phyloP scores from a whole-genome alignment of 2,113 vertebrate genomes.

The Trogon melanurus region DNA sequence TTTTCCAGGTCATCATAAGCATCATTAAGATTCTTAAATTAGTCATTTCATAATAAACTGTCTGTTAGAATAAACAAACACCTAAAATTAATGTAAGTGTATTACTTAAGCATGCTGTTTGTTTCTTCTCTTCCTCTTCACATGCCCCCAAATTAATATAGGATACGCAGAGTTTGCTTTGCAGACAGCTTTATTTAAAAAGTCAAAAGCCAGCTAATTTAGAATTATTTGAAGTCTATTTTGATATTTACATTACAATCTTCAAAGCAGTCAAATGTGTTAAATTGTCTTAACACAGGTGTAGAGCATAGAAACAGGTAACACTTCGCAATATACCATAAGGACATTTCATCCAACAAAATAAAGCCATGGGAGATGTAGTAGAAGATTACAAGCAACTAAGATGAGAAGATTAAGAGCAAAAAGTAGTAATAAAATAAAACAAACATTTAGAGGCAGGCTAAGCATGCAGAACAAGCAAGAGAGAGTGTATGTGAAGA shows the following conservation, averaged over 20 bases:
- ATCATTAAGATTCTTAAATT: neutral
- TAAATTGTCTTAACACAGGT: constrained; percentile 6
- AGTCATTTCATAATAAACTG: neutral
- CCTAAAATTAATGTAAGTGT: neutral
- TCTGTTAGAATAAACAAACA: neutral
- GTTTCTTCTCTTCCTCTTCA: neutral
- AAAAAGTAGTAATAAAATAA: constrained; percentile 76
- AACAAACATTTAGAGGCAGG: constrained; percentile 79
- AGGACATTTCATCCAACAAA: constrained; percentile 62
- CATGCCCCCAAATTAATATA: neutral
- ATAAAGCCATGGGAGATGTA: constrained; percentile 59
- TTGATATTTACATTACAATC: constrained; percentile 7
- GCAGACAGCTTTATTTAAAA: neutral
- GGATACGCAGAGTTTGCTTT: neutral
- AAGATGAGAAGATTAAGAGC: constrained; percentile 73
- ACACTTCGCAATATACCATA: constrained; percentile 25
- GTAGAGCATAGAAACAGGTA: constrained; percentile 48
- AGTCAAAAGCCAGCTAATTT: neutral
- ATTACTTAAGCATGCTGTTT: neutral
- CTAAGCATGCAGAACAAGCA: constrained; percentile 84
- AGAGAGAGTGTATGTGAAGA: constrained; percentile 79
- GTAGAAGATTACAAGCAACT: constrained; percentile 64
- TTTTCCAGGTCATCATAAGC: neutral
- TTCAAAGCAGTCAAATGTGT: neutral
- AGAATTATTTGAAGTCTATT: neutral